Conservation (phyloP, 1,140 invertebrate species). For the Cherax quadricarinatus region DNA sequence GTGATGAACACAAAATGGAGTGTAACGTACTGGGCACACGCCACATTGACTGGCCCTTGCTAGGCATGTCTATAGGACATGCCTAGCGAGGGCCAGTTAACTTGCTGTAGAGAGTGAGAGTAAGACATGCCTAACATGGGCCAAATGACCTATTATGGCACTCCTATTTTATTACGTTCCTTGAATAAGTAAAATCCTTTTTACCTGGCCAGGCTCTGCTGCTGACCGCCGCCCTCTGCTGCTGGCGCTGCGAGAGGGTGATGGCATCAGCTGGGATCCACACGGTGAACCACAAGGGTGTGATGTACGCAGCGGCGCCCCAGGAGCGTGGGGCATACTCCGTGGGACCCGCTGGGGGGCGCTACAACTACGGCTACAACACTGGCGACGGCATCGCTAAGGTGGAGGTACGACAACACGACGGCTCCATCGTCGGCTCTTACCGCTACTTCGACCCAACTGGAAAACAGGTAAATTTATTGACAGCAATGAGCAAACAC, state of each 20-base stretch:
- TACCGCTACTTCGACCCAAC: conserved; percentile 72
- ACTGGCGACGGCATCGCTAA: conserved; percentile 72
- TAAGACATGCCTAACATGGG: too few relatives aligned
- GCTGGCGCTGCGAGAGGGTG: background rate
- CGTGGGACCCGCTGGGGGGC: conserved; percentile 38
- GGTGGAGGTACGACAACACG: conserved; percentile 65
- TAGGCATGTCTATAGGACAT: too few relatives aligned
- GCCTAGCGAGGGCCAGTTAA: too few relatives aligned
- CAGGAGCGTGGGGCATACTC: conserved; percentile 67
- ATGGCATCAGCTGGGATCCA: background rate
- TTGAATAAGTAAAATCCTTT: background rate
- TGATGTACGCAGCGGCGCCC: conserved; percentile 66
- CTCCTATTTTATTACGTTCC: too few relatives aligned
- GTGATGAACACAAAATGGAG: too few relatives aligned
- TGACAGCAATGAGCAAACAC: too few relatives aligned
- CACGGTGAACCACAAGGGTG: conserved; percentile 7
- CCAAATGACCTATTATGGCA: too few relatives aligned
- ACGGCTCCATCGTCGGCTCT: conserved; percentile 67
- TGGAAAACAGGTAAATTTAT: conserved; percentile 58
- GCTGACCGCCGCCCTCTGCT: background rate
- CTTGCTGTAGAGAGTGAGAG: too few relatives aligned
- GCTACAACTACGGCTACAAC: conserved; percentile 73
- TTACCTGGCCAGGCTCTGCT: background rate
- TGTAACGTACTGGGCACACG: too few relatives aligned
- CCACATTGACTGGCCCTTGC: too few relatives aligned